These are phyloP conservation scores for Smittia sp. DNA, from an alignment of 2,888 invertebrate species.

Conservation along the genomic window DNA sequence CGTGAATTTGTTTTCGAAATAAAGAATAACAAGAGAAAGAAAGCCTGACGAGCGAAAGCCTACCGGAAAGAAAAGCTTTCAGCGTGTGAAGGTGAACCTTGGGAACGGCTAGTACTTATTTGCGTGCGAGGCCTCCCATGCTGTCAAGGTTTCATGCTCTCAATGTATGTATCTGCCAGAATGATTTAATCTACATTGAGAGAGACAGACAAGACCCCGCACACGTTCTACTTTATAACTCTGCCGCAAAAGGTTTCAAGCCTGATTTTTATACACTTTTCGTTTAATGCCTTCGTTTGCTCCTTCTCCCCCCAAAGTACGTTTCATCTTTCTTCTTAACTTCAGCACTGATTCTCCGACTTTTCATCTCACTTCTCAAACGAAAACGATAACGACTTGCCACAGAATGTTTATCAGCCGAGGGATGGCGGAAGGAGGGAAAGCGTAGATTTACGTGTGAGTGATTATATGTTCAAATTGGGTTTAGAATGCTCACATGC, in stretches of 20 bases:
- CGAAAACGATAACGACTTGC: not conserved
- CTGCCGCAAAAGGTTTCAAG: not conserved
- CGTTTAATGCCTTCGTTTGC: not conserved
- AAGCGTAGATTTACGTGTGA: not conserved
- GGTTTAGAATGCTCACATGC: constrained; percentile 8
- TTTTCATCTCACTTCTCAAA: not conserved
- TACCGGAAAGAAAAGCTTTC: too few species aligned
- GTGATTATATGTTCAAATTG: constrained; percentile 8
- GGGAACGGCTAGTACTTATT: too few species aligned
- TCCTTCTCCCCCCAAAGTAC: not conserved
- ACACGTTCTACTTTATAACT: too few species aligned
- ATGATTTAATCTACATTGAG: too few species aligned
- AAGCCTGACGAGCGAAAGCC: too few species aligned
- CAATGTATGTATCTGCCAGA: too few species aligned
- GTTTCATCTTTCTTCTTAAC: not conserved
- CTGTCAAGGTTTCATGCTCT: too few species aligned
- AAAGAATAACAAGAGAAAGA: too few species aligned
- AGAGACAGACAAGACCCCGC: too few species aligned
- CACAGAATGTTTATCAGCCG: not conserved
- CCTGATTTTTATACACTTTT: not conserved
- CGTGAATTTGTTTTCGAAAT: too few species aligned
- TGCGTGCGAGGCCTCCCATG: too few species aligned
- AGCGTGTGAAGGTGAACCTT: too few species aligned
- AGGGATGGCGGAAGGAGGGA: not conserved
- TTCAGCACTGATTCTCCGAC: not conserved